Base-by-base conservation (phyloP, 2,113 vertebrate species). In the Macroglossus sobrinus region DNA sequence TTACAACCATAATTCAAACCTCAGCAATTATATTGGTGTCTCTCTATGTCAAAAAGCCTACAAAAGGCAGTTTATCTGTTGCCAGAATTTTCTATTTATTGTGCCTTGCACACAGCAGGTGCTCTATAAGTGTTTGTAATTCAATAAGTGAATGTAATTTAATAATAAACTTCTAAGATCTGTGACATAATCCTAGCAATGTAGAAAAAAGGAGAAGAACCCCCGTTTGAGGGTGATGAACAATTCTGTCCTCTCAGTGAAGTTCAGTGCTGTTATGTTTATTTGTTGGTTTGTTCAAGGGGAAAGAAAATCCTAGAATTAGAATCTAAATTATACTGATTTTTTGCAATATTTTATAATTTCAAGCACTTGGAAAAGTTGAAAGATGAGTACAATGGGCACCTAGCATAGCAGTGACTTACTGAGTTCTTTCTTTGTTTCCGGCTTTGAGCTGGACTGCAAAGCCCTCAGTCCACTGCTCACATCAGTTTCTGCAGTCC, bases 1-100 rank as follows among this genome's bases (percentile, higher is more conserved):
- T 97, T 98, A 78, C 93, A 96, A 82, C 94, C 85, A 94, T 96
- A 97, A 98, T 93, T 98, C 95, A 97, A 91, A 93, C 38, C 74
- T 92, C 40, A 57, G 74, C 21, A 24, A 96, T 95, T 97, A 93
- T 80, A 79, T 15, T 94, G 91, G 57, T 97, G 50, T 93, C 47
- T 89, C 55, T 68, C n/a, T 50, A 19, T 57, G 68, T 96, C 72
- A 96, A 82, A 96, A 96, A 85, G 61, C 6, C 80, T 80, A 71
- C 35, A 50, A 93, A 75, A 72, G n/a, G 50, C 33, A 66, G 61
- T 85, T 68, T 64, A n/a, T 72, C 59, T 66, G 22, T 59, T 93
- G 85, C 47, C 68, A 93, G 35, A 28, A 88, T 72, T 92, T 30
- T 88, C 74, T 94, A 28, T 35, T 35, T 47, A 47, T 85, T 47